Evolutionary conservation across 30 jellyfish, hydroid and myxozoan species (phyloP).

Genomic region (Pseudorhiza aurosa): DNA sequence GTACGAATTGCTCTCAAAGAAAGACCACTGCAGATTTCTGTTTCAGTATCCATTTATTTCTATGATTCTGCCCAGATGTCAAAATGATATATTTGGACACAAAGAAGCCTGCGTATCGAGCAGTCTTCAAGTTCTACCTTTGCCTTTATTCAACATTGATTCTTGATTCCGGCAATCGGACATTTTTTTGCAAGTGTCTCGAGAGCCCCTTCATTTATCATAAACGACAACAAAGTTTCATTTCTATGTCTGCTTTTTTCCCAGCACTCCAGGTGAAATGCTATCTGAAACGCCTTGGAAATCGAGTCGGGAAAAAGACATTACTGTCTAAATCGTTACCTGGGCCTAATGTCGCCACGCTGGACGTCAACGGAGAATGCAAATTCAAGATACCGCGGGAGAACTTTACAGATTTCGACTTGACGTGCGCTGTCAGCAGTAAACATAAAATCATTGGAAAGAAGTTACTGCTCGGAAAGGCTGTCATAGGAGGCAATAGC

Average conservation of each 20-base stretch:
- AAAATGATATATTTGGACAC: too few species aligned
- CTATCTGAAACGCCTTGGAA: conserved; percentile 48
- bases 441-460: conserved; percentile 87
- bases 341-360: background rate
- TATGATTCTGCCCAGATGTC: too few species aligned
- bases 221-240: too few species aligned
- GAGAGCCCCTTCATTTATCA: too few species aligned
- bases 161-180: too few species aligned
- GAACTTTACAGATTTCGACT: conserved; percentile 46
- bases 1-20: too few species aligned
- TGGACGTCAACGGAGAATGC: conserved; percentile 59
- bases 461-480: conserved; percentile 79
- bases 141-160: too few species aligned
- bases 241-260: background rate
- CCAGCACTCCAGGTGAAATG: conserved; percentile 38
- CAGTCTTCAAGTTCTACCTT: too few species aligned
- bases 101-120: too few species aligned
- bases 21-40: too few species aligned
- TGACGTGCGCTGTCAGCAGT: conserved; percentile 66
- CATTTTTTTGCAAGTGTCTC: too few species aligned
- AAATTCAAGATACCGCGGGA: conserved; percentile 62
- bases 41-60: too few species aligned
- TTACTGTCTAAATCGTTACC: conserved; percentile 3
- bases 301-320: conserved; percentile 49
- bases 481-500: conserved; percentile 61